phyloP scores from a whole-genome alignment of 1,140 invertebrate species.

The Lepidostoma basale region DNA sequence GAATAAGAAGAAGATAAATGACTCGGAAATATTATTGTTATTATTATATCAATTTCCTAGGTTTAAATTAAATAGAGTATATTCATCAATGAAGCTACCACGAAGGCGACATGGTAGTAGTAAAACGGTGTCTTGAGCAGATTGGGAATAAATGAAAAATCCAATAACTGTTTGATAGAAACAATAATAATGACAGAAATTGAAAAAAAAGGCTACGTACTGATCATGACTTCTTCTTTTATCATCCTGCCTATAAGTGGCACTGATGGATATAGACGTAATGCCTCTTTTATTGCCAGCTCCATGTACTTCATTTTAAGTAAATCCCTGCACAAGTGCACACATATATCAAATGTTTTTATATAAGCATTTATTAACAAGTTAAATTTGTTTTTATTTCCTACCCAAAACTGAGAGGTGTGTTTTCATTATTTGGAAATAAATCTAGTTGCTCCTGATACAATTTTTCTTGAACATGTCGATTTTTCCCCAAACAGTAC shows the following conservation, averaged over 20 bases:
- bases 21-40: too few species aligned
- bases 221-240: constrained; percentile 55
- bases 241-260: constrained; percentile 68
- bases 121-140: neutral
- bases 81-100: neutral
- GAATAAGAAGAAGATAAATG: too few species aligned
- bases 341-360: neutral
- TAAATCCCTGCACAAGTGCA: constrained; percentile 59
- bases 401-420: constrained; percentile 57
- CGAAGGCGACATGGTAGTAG: neutral
- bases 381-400: neutral
- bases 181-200: neutral
- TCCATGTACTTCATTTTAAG: constrained; percentile 71
- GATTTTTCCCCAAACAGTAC: constrained; percentile 60
- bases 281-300: constrained; percentile 68
- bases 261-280: constrained; percentile 72
- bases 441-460: constrained; percentile 59
- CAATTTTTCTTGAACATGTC: constrained; percentile 59
- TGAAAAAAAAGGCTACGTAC: neutral
- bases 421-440: constrained; percentile 54
- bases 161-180: neutral
- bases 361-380: neutral
- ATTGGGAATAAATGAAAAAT: neutral
- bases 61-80: neutral
- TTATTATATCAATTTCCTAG: too few species aligned